A percentile compares a stretch with the other conserved stretches of the same genome.
phyloP scores from a whole-genome alignment of 2,888 invertebrate genomes.

The Druceiella hillmani region DNA sequence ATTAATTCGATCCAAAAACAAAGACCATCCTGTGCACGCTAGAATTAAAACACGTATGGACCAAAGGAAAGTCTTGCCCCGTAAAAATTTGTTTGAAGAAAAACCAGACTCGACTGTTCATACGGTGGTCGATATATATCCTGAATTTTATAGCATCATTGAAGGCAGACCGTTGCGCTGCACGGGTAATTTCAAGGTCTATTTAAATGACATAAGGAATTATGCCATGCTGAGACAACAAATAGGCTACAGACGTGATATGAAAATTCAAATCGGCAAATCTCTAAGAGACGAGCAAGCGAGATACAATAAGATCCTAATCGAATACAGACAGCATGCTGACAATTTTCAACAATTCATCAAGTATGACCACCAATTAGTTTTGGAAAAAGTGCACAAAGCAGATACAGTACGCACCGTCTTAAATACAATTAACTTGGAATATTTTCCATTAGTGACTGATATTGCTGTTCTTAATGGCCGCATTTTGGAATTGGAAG shows the following conservation, averaged over 20 bases:
- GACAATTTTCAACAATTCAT: slow-evolving; percentile 43
- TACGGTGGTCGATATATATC: slow-evolving; percentile 60
- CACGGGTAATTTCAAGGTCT: slow-evolving; percentile 53
- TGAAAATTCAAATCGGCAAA: slow-evolving; percentile 38
- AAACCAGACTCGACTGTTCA: slow-evolving; percentile 50
- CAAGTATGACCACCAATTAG: slow-evolving; percentile 45
- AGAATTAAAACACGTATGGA: too few species aligned
- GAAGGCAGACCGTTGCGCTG: slow-evolving; percentile 55
- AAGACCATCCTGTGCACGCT: too few species aligned
- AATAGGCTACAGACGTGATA: slow-evolving; percentile 42
- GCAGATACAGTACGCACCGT: slow-evolving; percentile 40
- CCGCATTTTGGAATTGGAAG: too few species aligned
- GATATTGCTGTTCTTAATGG: too few species aligned
- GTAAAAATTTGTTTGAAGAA: too few species aligned
- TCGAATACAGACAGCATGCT: slow-evolving; percentile 37
- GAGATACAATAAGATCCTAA: slow-evolving; percentile 32
- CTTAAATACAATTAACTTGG: too few species aligned
- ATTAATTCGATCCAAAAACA: too few species aligned
- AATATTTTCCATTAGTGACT: too few species aligned
- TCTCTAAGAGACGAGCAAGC: slow-evolving; percentile 34
- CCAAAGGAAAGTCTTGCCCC: too few species aligned
- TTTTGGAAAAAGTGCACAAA: slow-evolving; percentile 35
- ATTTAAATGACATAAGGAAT: slow-evolving; percentile 48
- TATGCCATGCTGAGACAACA: slow-evolving; percentile 48
- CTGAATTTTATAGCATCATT: slow-evolving; percentile 58